phyloP scores from a whole-genome alignment of 2,113 vertebrate species.

The Lichenostomus cassidix region DNA sequence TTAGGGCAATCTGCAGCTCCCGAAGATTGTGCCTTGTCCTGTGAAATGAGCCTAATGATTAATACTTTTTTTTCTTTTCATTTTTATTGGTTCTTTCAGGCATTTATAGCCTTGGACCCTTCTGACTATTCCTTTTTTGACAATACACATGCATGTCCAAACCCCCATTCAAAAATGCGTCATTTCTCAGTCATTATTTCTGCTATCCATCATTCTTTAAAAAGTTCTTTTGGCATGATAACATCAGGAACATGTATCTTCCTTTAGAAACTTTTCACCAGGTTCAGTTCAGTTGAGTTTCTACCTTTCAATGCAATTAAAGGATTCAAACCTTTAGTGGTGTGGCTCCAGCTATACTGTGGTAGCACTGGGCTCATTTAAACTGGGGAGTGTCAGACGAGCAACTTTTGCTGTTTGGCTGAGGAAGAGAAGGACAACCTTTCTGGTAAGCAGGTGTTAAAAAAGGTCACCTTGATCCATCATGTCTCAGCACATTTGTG shows the following conservation, averaged over 20 bases:
- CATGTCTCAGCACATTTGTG: background rate
- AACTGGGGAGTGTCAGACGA: background rate
- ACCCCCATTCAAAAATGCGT: background rate
- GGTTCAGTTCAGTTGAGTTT: background rate
- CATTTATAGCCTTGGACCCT: background rate
- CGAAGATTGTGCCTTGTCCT: background rate
- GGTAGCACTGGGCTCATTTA: background rate
- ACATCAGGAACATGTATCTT: background rate
- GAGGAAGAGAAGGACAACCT: background rate
- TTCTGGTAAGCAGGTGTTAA: background rate
- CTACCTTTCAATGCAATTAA: background rate
- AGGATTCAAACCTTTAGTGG: background rate
- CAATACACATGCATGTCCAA: background rate
- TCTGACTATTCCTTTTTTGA: background rate
- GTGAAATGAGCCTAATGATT: background rate
- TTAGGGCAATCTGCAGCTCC: background rate
- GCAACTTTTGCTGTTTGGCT: background rate
- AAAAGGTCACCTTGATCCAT: background rate
- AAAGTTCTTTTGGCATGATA: background rate
- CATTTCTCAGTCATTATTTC: background rate
- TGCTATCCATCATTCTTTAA: background rate
- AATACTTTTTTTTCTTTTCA: background rate
- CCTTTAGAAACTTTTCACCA: background rate
- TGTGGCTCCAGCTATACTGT: background rate
- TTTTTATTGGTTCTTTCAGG: background rate